These are phyloP conservation scores for Pyrocephalus nanus DNA, from an alignment of 2,797 vertebrate genomes.

Conservation along the genomic window DNA sequence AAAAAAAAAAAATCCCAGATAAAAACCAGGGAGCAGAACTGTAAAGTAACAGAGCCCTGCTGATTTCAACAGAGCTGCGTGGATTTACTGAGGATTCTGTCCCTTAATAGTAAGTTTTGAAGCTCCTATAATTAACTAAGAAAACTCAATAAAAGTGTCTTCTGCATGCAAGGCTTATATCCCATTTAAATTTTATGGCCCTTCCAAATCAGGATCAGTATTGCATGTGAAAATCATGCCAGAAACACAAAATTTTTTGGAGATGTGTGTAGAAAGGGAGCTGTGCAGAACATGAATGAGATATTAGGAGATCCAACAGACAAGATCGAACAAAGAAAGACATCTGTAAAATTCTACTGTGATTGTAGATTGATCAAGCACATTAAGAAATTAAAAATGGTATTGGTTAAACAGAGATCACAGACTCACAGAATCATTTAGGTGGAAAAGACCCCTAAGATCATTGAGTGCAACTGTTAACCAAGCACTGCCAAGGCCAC, in stretches of 20 bases:
- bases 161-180: background rate
- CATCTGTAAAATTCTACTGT: background rate
- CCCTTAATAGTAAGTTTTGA: background rate
- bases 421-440: background rate
- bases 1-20: background rate
- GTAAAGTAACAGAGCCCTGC: constrained; percentile 6
- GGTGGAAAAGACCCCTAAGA: background rate
- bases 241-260: background rate
- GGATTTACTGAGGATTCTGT: background rate
- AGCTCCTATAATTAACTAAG: background rate
- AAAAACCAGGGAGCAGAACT: background rate
- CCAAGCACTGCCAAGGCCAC: background rate
- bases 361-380: background rate
- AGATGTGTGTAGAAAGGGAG: background rate
- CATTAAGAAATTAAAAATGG: background rate
- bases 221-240: background rate
- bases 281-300: background rate
- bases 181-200: background rate
- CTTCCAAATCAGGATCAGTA: background rate
- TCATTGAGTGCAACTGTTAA: background rate
- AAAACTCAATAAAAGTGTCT: background rate
- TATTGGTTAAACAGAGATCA: background rate
- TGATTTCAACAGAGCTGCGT: background rate
- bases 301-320: background rate
- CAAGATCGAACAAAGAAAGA: background rate